Evolutionary conservation across 2,113 vertebrate species (phyloP).

Genomic region (Callaeas wilsoni): DNA sequence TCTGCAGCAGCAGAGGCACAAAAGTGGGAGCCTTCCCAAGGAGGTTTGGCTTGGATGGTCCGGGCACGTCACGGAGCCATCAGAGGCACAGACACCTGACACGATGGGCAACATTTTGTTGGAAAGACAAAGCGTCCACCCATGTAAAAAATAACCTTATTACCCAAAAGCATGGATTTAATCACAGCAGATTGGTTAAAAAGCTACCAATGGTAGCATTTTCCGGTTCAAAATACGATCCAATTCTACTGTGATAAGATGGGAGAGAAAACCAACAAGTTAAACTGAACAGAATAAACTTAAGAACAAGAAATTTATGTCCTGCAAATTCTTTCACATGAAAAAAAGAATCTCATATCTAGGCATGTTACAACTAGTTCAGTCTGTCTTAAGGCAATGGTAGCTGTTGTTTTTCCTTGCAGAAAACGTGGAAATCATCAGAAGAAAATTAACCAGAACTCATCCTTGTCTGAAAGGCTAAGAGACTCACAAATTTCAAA

Average conservation of each 20-base stretch:
- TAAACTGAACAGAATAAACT: neutral
- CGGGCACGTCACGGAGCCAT: neutral
- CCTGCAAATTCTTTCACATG: neutral
- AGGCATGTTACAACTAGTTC: neutral
- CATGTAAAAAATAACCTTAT: neutral
- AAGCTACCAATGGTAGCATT: neutral
- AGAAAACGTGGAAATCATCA: conserved; percentile 48
- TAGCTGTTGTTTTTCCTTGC: conserved; percentile 27
- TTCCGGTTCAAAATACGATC: neutral
- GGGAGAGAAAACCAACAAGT: neutral
- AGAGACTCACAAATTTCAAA: conserved; percentile 33
- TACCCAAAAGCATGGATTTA: neutral
- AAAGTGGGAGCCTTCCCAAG: neutral
- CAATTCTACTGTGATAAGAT: neutral
- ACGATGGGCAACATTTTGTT: neutral
- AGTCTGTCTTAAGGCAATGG: conserved; percentile 47
- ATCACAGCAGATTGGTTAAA: neutral
- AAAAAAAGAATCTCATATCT: neutral
- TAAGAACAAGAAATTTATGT: neutral
- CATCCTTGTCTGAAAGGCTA: conserved; percentile 31
- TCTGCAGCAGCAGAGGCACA: neutral
- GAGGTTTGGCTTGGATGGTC: neutral
- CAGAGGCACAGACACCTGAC: neutral
- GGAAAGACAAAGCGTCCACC: neutral
- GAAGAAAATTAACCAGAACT: conserved; percentile 57